phyloP scores from a whole-genome alignment of 2,888 invertebrate species.

The Hirtodrosophila histrioides region DNA sequence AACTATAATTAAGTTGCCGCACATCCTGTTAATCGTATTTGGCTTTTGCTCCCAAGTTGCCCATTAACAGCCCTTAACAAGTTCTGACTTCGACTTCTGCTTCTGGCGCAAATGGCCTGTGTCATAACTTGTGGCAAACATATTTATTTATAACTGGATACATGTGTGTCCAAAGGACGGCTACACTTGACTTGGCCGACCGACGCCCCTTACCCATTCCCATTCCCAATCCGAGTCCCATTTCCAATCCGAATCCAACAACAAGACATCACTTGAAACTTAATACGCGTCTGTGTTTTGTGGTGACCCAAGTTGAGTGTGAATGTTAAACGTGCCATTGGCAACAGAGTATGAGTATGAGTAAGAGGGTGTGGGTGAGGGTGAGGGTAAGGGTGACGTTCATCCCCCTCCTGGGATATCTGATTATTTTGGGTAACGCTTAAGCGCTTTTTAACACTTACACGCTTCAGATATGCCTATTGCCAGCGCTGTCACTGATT shows the following conservation, averaged over 20 bases:
- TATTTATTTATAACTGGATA: conserved; percentile 73
- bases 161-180: conserved; percentile 63
- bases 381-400: conserved; percentile 6
- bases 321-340: conserved; percentile 53
- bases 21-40: conserved; percentile 48
- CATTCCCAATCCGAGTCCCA: conserved; percentile 15
- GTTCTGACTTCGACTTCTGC: conserved; percentile 12
- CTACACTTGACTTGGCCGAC: conserved; percentile 46
- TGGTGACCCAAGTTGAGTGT: conserved; percentile 57
- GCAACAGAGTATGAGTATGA: background rate
- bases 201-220: conserved; percentile 18
- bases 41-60: conserved; percentile 5
- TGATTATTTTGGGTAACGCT: conserved; percentile 70
- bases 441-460: conserved; percentile 82
- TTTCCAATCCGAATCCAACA: conserved; percentile 10
- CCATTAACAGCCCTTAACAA: conserved; percentile 49
- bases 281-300: conserved; percentile 48
- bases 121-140: conserved; percentile 74
- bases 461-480: conserved; percentile 63
- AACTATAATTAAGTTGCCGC: conserved; percentile 22
- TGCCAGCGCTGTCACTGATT: conserved; percentile 68
- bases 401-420: conserved; percentile 20
- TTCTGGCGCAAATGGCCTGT: conserved; percentile 73
- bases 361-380: conserved; percentile 8
- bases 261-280: conserved; percentile 48